Conservation (phyloP, 2,888 invertebrate species). For the Adineta ricciae region DNA sequence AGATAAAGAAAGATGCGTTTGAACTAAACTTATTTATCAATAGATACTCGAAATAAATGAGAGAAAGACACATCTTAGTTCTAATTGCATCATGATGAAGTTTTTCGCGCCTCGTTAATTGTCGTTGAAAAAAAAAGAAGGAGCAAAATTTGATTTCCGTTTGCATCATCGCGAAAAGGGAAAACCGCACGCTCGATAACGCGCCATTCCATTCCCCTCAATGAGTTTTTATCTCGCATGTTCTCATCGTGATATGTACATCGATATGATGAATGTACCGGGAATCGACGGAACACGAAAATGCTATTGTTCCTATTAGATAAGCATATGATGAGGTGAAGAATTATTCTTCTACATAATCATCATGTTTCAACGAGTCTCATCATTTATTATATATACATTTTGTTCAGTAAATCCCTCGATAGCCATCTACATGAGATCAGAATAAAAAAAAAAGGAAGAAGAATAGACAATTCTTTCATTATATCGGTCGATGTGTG, state of each 20-base stretch:
- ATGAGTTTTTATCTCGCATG: background rate
- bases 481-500: background rate
- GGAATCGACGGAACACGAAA: background rate
- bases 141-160: background rate
- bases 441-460: background rate
- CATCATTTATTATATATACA: background rate
- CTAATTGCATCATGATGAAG: background rate
- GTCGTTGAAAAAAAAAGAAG: background rate
- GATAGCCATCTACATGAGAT: background rate
- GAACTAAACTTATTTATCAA: background rate
- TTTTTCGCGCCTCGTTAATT: background rate
- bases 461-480: background rate
- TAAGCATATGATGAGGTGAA: background rate
- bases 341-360: background rate
- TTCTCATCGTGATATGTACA: background rate
- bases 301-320: background rate
- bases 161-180: background rate
- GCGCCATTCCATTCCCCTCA: background rate
- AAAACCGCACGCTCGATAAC: background rate
- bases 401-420: background rate
- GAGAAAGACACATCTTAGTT: background rate
- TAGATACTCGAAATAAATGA: background rate
- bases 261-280: background rate
- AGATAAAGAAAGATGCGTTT: background rate
- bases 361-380: background rate